Conservation (phyloP, 2,888 invertebrate species). For the Melanotus villosus region DNA sequence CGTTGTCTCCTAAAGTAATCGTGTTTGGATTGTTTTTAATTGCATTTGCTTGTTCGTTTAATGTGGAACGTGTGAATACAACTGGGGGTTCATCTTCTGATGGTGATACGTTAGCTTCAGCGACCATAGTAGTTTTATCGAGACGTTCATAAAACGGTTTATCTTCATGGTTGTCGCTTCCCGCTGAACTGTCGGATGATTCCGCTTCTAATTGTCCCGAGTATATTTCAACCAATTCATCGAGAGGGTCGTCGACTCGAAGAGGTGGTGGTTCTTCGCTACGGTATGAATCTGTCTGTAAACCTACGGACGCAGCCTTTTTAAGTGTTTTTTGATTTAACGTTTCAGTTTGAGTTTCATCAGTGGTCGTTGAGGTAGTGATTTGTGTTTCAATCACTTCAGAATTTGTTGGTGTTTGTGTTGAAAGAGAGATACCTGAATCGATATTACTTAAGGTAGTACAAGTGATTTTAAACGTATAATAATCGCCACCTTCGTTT, state of each 20-base stretch:
- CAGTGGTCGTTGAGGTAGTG: neutral
- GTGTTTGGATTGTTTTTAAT: neutral
- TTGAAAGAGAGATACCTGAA: slow-evolving; percentile 7
- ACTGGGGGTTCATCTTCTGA: slow-evolving; percentile 1
- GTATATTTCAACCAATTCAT: slow-evolving; percentile 26
- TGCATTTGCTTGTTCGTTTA: neutral
- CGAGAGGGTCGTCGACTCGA: slow-evolving; percentile 15
- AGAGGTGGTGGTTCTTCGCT: neutral
- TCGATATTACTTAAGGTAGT: too few relatives aligned
- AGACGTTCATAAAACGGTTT: slow-evolving; percentile 51
- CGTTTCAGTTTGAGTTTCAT: neutral
- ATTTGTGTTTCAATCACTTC: neutral
- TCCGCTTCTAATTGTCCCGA: neutral
- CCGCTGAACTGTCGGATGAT: slow-evolving; percentile 22
- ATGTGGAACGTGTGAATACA: neutral
- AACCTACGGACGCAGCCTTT: neutral
- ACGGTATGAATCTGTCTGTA: neutral
- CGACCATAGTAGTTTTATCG: slow-evolving; percentile 24
- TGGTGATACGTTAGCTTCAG: neutral
- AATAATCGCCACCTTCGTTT: too few relatives aligned
- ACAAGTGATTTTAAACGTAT: too few relatives aligned
- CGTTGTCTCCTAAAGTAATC: slow-evolving; percentile 31
- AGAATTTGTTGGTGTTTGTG: neutral
- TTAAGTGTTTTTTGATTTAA: too few relatives aligned
- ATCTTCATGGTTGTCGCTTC: slow-evolving; percentile 41